Conservation (phyloP, 92 coral and sea anemone species). For the Porites cylindrica region DNA sequence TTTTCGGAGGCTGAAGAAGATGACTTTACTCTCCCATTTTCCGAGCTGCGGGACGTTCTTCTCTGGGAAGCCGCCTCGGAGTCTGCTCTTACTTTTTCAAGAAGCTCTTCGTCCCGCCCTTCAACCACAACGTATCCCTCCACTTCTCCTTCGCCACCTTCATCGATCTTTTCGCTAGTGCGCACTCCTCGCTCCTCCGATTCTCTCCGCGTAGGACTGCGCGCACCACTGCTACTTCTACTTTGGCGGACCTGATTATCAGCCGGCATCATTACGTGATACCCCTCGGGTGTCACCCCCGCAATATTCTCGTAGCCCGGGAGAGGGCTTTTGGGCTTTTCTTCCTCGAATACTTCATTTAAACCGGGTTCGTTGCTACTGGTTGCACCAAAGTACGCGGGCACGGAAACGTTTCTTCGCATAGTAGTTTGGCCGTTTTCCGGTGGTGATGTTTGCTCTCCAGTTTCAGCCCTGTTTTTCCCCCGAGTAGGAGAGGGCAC, state of each 20-base stretch:
- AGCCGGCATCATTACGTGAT: constrained; percentile 68
- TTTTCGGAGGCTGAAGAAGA: constrained; percentile 38
- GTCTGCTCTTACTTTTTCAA: constrained; percentile 56
- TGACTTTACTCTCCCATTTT: constrained; percentile 10
- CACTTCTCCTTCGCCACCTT: constrained; percentile 30
- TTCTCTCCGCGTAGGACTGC: constrained; percentile 45
- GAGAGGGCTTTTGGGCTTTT: constrained; percentile 35
- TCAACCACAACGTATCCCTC: constrained; percentile 77
- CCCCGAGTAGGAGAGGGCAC: constrained; percentile 51
- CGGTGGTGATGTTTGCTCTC: constrained; percentile 6
- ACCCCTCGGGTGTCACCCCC: constrained; percentile 77
- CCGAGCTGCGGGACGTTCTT: constrained; percentile 27
- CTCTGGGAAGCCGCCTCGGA: constrained; percentile 2
- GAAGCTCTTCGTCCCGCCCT: constrained; percentile 57
- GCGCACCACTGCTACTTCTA: constrained; percentile 24
- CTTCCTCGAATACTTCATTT: constrained; percentile 30
- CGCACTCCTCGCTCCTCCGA: constrained; percentile 24
- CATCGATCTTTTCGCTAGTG: constrained; percentile 7
- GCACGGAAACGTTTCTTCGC: constrained; percentile 36
- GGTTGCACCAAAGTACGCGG: constrained; percentile 3
- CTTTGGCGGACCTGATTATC: constrained; percentile 16
- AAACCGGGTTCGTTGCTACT: background rate
- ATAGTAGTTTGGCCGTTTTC: background rate
- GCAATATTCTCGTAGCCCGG: constrained; percentile 69
- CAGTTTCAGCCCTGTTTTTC: constrained; percentile 26